Percentiles rank a stretch among this genome's conserved stretches.
These are phyloP conservation scores for Hirundo rustica DNA, from an alignment of 2,797 vertebrate genomes.

Conservation along the genomic window DNA sequence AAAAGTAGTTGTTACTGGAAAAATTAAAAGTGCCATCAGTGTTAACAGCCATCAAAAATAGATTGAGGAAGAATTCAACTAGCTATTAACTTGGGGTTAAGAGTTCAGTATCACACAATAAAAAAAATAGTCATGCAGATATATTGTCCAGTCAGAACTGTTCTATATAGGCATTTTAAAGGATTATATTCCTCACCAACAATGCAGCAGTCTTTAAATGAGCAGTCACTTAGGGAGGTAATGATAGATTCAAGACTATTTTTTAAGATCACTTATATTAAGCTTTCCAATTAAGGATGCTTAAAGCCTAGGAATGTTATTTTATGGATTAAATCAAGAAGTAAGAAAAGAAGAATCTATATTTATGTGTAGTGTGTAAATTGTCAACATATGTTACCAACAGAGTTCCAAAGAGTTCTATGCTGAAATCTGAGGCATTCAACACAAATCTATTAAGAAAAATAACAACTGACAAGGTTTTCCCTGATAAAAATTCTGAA, in stretches of 20 bases:
- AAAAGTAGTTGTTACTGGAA: not conserved
- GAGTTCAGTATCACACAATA: not conserved
- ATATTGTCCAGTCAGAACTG: not conserved
- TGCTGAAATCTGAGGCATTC: not conserved
- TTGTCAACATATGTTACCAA: not conserved
- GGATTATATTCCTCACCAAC: not conserved
- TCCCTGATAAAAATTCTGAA: not conserved
- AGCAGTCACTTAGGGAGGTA: not conserved
- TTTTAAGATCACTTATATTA: not conserved
- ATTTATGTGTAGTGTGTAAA: not conserved
- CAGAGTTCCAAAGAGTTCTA: not conserved
- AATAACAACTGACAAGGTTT: not conserved
- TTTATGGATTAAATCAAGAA: not conserved
- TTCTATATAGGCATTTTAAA: not conserved
- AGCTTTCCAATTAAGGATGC: not conserved
- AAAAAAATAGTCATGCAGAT: not conserved
- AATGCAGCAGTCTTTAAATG: not conserved
- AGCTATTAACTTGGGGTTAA: not conserved
- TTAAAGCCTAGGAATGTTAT: not conserved
- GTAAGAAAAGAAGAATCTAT: not conserved
- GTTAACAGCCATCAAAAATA: not conserved
- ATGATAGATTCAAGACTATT: not conserved
- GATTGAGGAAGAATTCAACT: not conserved
- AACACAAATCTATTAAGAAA: not conserved
- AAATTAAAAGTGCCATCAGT: not conserved